These are phyloP conservation scores for Ciona savignyi DNA, from an alignment of 23 tunicate genomes.

Conservation along the genomic window DNA sequence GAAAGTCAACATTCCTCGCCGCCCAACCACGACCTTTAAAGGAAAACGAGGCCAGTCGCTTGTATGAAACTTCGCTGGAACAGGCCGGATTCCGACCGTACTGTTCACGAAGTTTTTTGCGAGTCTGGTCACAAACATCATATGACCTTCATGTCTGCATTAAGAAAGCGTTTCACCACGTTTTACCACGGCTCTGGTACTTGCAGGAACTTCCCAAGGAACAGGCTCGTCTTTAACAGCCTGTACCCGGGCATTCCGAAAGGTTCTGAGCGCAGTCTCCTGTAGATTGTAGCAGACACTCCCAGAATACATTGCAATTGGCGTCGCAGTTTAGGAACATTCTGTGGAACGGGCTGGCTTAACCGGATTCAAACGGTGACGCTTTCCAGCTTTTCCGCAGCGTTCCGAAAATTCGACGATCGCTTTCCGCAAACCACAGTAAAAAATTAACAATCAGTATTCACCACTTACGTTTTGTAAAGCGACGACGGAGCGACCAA, in stretches of 20 bases:
- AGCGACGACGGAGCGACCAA: conserved; percentile 43
- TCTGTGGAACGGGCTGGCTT: conserved; percentile 1
- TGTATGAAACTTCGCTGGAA: background rate
- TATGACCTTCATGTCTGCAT: background rate
- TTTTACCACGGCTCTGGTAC: too few relatives aligned
- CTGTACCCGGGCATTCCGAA: conserved; percentile 31
- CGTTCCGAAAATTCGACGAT: background rate
- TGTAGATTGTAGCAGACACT: background rate
- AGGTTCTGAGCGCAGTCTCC: background rate
- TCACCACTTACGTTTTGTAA: conserved; percentile 46
- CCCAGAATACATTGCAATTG: background rate
- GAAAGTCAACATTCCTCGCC: background rate
- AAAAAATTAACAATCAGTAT: background rate
- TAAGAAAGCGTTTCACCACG: too few relatives aligned
- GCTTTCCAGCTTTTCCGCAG: background rate
- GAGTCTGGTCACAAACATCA: background rate
- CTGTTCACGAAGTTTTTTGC: background rate
- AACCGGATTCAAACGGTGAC: background rate
- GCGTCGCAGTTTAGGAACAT: background rate
- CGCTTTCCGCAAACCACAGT: background rate
- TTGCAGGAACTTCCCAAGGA: conserved; percentile 62
- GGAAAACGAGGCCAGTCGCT: background rate
- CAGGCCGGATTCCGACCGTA: background rate
- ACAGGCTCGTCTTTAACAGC: conserved; percentile 35
- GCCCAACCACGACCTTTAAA: background rate